Conservation (phyloP, 92 coral and sea anemone species). For the Parazoanthus swiftii region DNA sequence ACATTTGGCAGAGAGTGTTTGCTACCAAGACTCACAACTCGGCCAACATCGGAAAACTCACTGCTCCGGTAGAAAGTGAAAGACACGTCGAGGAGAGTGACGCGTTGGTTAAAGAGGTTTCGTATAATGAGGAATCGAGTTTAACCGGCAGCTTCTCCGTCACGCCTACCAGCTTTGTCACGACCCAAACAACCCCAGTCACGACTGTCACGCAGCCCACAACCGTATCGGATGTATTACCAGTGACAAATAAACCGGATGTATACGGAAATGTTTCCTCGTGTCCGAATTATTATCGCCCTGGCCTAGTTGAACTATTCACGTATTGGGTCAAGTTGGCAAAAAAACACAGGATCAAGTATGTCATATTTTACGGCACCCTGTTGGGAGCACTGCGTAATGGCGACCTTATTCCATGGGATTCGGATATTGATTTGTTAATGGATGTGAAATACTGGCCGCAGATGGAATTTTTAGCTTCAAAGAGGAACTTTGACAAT, state of each 20-base stretch:
- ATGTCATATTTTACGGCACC: slow-evolving; percentile 73
- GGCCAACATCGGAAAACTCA: background rate
- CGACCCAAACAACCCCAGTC: background rate
- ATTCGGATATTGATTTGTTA: slow-evolving; percentile 76
- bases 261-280: slow-evolving; percentile 27
- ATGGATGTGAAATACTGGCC: slow-evolving; percentile 60
- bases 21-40: background rate
- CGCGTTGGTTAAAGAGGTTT: background rate
- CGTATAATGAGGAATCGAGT: background rate
- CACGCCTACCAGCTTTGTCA: background rate
- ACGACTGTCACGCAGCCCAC: background rate
- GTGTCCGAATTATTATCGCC: slow-evolving; percentile 19
- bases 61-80: background rate
- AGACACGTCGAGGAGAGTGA: background rate
- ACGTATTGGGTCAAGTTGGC: slow-evolving; percentile 66
- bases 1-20: background rate
- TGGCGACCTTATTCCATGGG: slow-evolving; percentile 85
- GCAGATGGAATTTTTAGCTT: slow-evolving; percentile 51
- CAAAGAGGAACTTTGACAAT: slow-evolving; percentile 51
- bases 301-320: slow-evolving; percentile 53
- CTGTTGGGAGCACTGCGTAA: slow-evolving; percentile 77
- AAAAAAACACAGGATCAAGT: slow-evolving; percentile 62
- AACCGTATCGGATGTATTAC: slow-evolving; percentile 3
- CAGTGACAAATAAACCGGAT: background rate
- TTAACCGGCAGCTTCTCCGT: background rate